Base-by-base conservation (phyloP, 2,888 invertebrate species). In the Muscina levida region DNA sequence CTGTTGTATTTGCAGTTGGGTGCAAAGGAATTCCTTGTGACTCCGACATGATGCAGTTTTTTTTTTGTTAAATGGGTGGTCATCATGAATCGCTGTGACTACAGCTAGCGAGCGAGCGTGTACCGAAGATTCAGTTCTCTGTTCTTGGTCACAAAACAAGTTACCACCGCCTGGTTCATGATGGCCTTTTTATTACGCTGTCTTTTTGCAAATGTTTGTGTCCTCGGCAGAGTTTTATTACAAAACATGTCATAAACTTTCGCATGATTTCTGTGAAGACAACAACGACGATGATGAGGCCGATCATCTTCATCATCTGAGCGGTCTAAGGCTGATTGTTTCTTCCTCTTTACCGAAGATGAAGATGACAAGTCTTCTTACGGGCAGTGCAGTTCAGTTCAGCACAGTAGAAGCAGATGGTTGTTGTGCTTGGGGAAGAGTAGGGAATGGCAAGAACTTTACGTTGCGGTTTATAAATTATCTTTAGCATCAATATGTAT, bases 201-300 rank as follows among this genome's bases (percentile, higher is more conserved):
- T 72, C 56, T 59, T 31, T 42, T 26, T 65, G 53, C 39, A 39
- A 17, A 39, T 39, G 22, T 65, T 68, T 51, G 11, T 74, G 67
- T 66, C 57, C 68, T 66, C 68, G 44, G 56, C 74, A 31, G 13
- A 53, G 44, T 77, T 80, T 77, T 80, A 73, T 77, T 72, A 70
- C 68, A 70, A 53, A 79, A 75, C 77, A 81, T 78, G 78, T 81
- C 81, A 81, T 75, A 75, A 80, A 66, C 65, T 70, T 80, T 24
- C 77, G 31, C 72, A 73, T 66, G 72, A 80, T 72, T 72, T 57
- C 10, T 19, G 39, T 8, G n/a, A n/a, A n/a, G n/a, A n/a, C n/a
- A n/a, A n/a, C n/a, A n/a, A n/a, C n/a, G n/a, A n/a, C n/a, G 59
- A 59, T 56, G 68, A 70, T 51, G 39, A 68, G 39, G 26, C 24